Evolutionary conservation across 2,113 vertebrate species (phyloP).

Genomic region (Columbina picui): DNA sequence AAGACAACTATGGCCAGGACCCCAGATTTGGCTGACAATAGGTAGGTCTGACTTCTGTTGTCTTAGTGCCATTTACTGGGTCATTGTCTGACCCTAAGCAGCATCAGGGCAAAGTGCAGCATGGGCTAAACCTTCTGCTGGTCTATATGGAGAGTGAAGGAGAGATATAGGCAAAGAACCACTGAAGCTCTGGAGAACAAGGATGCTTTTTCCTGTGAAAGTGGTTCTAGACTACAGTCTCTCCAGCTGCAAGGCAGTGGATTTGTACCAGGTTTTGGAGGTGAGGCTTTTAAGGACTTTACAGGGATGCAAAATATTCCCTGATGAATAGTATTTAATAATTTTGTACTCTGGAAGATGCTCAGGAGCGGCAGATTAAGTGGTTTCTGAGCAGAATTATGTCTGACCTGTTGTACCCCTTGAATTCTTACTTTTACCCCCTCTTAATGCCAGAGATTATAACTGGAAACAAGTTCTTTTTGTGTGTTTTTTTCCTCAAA

Average conservation of each 20-base stretch:
- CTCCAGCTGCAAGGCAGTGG: background rate
- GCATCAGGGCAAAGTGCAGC: background rate
- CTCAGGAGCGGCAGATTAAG: background rate
- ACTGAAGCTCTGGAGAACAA: background rate
- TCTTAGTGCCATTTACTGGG: background rate
- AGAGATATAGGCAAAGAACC: background rate
- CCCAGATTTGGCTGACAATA: background rate
- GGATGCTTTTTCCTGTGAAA: background rate
- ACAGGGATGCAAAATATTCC: background rate
- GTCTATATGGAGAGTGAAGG: background rate
- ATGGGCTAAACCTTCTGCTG: background rate
- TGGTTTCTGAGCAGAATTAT: background rate
- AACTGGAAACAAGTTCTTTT: background rate
- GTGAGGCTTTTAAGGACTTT: background rate
- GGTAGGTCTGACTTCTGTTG: background rate
- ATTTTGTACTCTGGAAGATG: background rate
- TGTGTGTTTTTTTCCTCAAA: background rate
- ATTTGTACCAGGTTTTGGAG: background rate
- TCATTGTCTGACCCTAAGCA: background rate
- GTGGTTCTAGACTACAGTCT: background rate
- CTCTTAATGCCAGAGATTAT: background rate
- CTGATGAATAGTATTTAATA: background rate
- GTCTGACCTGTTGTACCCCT: background rate
- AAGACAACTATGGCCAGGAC: too few species aligned
- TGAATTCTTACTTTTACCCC: background rate